Conservation (phyloP, 2,113 vertebrate species). For the Macquaria ambigua region DNA sequence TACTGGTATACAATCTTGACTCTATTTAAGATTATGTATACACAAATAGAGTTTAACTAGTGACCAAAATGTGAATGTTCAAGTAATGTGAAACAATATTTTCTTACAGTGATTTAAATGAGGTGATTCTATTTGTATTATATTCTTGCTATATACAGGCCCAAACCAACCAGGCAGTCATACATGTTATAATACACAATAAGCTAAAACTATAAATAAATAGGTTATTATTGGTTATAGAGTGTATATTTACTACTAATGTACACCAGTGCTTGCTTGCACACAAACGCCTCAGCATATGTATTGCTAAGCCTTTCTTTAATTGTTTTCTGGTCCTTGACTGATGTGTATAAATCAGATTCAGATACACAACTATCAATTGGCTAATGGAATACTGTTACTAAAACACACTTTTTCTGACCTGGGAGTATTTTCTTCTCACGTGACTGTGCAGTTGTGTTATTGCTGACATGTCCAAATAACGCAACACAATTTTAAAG, state of each 20-base stretch:
- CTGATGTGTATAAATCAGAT: conserved; percentile 9
- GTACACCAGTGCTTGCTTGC: conserved; percentile 31
- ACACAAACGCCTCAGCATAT: conserved; percentile 21
- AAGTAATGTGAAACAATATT: conserved; percentile 55
- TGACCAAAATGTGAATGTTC: conserved; percentile 51
- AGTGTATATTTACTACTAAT: conserved; percentile 46
- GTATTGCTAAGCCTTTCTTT: conserved; percentile 3
- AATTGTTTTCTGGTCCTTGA: conserved; percentile 6
- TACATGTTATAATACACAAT: conserved; percentile 49
- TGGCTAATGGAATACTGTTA: conserved; percentile 14
- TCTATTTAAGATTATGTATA: conserved; percentile 46
- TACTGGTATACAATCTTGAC: conserved; percentile 39
- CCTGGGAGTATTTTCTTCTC: background rate
- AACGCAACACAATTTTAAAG: conserved; percentile 10
- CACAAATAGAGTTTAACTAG: conserved; percentile 44
- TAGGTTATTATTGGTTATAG: conserved; percentile 34
- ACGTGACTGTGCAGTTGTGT: conserved; percentile 28
- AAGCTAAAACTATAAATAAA: conserved; percentile 52
- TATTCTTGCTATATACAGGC: conserved; percentile 68
- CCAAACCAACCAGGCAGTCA: conserved; percentile 44
- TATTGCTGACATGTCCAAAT: conserved; percentile 48
- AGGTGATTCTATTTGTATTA: conserved; percentile 55
- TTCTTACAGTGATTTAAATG: conserved; percentile 30
- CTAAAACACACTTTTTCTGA: conserved; percentile 7
- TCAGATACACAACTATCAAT: conserved; percentile 13